Evolutionary conservation across 2,113 vertebrate species (phyloP), one percentile per base, ranked within the genome.

Genomic region (Oncorhynchus masou): DNA sequence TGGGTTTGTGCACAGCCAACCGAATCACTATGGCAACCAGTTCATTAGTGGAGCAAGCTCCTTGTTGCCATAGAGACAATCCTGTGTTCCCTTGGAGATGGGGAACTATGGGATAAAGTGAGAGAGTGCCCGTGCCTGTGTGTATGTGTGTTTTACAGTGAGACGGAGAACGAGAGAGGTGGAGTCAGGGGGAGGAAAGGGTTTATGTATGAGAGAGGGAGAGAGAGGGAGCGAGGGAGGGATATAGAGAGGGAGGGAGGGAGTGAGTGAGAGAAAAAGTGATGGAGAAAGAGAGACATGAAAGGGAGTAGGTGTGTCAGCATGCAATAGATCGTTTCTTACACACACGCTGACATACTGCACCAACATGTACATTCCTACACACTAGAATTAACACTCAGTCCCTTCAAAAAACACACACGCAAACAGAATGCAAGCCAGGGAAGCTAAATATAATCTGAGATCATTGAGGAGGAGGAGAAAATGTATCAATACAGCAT

Each of bases 1-100:
- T 88, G 81, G 72, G 51, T 88, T 82, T 74, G 54, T 66, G 71
- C 92, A 94, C 92, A 94, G 92, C 89, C 92, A 88, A 88, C 83
- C 87, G 78, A 20, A 85, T 94, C 83, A 3, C 90, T 87, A 88
- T 48, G 81, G 86, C 86, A 93, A 94, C 93, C 92, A 27, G 84
- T 90, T 93, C 93, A 94, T 93, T 93, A 92, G 88, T 77, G 75
- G 92, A 92, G 91, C 91, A 93, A 94, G 91, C 91, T 88, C 90
- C 92, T 91, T 90, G 93, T 94, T 94, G 89, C 92, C 89, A 92
- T 92, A 84, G 93, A 90, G 90, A 94, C 89, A 86, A 86, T 77
- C 78, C 85, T 83, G 89, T 89, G 89, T 91, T 93, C 89, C 90
- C 91, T 88, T 62, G 83, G 88, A 90, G 91, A 92, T 81, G 74